Conservation (phyloP, 2,797 vertebrate species). For the Spinibarbus caldwelli region DNA sequence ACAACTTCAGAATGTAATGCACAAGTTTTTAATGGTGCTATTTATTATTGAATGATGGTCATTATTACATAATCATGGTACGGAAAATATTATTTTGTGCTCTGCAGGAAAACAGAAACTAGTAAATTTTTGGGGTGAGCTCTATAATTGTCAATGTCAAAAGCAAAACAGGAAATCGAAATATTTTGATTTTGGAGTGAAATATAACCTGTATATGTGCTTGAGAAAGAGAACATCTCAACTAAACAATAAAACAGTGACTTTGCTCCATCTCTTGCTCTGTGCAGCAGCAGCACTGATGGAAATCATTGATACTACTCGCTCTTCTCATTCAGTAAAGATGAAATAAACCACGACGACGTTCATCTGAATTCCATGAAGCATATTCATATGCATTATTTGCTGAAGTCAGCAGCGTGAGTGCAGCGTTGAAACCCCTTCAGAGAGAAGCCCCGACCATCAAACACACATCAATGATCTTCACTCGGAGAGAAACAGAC, state of each 20-base stretch:
- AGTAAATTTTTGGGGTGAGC: neutral
- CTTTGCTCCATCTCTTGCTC: neutral
- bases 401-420: neutral
- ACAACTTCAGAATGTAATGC: neutral
- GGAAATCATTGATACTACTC: too few relatives aligned
- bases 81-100: neutral
- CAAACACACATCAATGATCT: neutral
- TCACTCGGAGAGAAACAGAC: neutral
- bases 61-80: neutral
- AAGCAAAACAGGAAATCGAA: neutral
- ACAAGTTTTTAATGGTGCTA: neutral
- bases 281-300: too few relatives aligned
- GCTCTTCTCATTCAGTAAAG: neutral
- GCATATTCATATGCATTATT: neutral
- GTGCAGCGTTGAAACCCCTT: neutral
- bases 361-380: neutral
- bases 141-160: neutral
- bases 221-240: neutral
- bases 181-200: neutral
- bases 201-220: neutral
- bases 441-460: neutral
- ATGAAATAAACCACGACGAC: neutral
- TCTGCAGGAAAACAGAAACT: neutral
- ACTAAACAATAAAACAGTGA: neutral
- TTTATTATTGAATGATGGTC: neutral